Evolutionary conservation across 2,113 vertebrate genomes (phyloP), one percentile per base, ranked within the genome.

Genomic region (Chlamydotis undulata): DNA sequence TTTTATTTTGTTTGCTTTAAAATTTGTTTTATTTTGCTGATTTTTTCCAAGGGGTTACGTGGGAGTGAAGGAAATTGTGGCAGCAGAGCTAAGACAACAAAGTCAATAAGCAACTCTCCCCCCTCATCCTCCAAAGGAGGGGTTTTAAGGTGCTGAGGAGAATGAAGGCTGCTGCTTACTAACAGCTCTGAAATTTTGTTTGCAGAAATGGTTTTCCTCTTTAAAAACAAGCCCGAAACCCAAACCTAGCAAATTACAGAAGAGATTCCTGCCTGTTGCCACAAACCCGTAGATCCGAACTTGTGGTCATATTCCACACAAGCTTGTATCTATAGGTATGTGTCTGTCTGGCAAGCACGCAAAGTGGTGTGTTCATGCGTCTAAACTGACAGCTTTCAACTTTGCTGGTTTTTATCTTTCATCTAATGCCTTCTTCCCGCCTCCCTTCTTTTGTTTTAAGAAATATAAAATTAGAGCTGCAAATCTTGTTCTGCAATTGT

Each of bases 201-300:
- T 95, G 85, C 97, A 98, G 97, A 87, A 83, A 80, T 15, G 63
- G 3, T 71, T 96, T 76, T 55, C 67, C 79, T 86, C 67, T 68
- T 57, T 25, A 76, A 68, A 83, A 4, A 6, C 29, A 53, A 10
- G 67, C 18, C 3, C 65, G 47, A 59, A 94, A 5, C 26, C 90
- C 77, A 53, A 26, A 4, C 25, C 73, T 92, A 85, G 71, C 95
- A 95, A 92, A 96, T 45, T 47, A 33, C 88, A 96, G 97, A 97
- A 98, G 98, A 97, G 65, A 84, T 77, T 92, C 79, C 96, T 92
- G 99, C 98, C 98, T 97, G 98, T 98, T 98, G 99, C 99, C 99
- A 98, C 99, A 99, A 99, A 99, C 99, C 99, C 99, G 99, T 99
- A 99, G 99, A 99, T 99, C 99, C 99, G 99, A 99, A 99, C 99